phyloP scores from a whole-genome alignment of 2,888 invertebrate genomes.

The Galeopsomyia nigrocyanea region DNA sequence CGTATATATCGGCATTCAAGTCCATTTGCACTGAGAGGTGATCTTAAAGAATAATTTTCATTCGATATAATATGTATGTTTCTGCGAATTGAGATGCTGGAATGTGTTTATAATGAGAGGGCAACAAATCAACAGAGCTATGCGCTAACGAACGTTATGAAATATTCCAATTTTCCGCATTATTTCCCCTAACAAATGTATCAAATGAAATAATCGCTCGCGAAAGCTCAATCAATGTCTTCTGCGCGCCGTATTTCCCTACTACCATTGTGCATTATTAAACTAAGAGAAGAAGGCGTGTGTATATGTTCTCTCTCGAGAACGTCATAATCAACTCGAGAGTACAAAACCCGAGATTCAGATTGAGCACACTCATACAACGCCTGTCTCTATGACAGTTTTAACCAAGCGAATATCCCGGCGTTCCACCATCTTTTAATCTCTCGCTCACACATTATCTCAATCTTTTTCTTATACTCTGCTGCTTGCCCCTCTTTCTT shows the following conservation, averaged over 20 bases:
- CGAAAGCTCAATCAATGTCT: constrained; percentile 16
- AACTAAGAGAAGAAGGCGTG: background rate
- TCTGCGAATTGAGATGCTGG: background rate
- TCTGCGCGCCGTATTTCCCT: constrained; percentile 3
- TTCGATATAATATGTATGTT: too few species aligned
- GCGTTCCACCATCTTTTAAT: constrained; percentile 35
- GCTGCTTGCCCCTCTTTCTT: background rate
- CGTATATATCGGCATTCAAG: too few species aligned
- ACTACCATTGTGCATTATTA: constrained; percentile 39
- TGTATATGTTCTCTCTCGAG: background rate
- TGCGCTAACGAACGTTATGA: background rate
- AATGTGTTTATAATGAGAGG: constrained; percentile 2
- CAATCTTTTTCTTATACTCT: background rate
- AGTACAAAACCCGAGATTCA: constrained; percentile 42
- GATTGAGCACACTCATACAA: constrained; percentile 40
- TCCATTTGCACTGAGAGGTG: too few species aligned
- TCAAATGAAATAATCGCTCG: constrained; percentile 21
- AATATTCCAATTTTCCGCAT: constrained; percentile 28
- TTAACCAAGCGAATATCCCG: constrained; percentile 47
- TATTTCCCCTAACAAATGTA: constrained; percentile 21
- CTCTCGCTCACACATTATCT: constrained; percentile 26
- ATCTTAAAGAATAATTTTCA: too few species aligned
- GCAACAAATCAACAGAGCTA: constrained; percentile 4
- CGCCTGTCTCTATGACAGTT: constrained; percentile 43
- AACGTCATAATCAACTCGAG: constrained; percentile 41